These are phyloP conservation scores for Lycodopsis pacificus DNA, from an alignment of 2,797 vertebrate genomes.

Conservation along the genomic window DNA sequence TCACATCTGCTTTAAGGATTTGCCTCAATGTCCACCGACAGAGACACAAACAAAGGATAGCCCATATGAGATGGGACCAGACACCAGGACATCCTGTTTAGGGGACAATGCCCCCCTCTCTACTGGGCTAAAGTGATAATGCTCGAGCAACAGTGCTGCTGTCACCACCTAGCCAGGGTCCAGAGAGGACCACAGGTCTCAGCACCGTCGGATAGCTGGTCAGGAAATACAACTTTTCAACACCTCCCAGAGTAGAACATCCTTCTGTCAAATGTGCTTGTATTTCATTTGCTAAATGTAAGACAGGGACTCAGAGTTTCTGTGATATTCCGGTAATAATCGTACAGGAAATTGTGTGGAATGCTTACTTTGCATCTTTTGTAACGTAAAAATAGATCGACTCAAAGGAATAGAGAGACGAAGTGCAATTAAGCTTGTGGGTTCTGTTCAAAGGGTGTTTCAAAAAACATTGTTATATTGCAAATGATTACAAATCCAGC, in stretches of 20 bases:
- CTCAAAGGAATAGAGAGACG: neutral
- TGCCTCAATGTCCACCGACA: constrained; percentile 57
- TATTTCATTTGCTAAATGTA: constrained; percentile 58
- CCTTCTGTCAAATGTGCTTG: constrained; percentile 50
- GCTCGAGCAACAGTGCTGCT: constrained; percentile 58
- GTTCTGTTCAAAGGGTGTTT: neutral
- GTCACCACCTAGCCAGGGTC: constrained; percentile 70
- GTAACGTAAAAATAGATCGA: constrained; percentile 10
- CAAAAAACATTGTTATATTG: neutral
- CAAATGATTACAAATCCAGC: constrained; percentile 6
- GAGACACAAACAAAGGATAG: constrained; percentile 61
- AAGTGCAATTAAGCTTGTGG: neutral
- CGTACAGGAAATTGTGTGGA: constrained; percentile 30
- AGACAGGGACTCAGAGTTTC: constrained; percentile 33
- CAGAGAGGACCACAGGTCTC: constrained; percentile 46
- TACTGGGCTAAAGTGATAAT: constrained; percentile 72
- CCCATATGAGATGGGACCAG: constrained; percentile 63
- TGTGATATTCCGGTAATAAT: constrained; percentile 30
- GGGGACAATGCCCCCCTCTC: constrained; percentile 59
- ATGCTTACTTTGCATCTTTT: constrained; percentile 33
- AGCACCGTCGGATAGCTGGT: constrained; percentile 28
- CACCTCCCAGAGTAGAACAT: constrained; percentile 65
- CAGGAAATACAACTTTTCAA: constrained; percentile 67
- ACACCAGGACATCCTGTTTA: constrained; percentile 86
- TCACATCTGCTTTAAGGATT: constrained; percentile 82